phyloP scores from a whole-genome alignment of 2,888 invertebrate genomes.

The Atherix ibis region DNA sequence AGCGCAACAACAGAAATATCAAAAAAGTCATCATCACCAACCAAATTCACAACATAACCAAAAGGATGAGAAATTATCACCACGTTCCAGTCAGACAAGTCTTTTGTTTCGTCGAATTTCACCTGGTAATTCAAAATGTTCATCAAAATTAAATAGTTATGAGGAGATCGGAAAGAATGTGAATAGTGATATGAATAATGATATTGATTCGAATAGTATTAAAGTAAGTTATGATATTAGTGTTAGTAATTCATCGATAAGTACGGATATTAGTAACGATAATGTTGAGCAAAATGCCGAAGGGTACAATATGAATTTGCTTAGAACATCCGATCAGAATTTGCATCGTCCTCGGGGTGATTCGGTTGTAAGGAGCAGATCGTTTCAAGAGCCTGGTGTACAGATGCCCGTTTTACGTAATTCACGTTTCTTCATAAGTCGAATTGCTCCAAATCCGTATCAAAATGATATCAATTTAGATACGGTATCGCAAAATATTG shows the following conservation, averaged over 20 bases:
- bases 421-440: slow-evolving; percentile 10
- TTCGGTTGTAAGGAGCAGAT: slow-evolving; percentile 28
- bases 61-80: slow-evolving; percentile 1
- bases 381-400: slow-evolving; percentile 31
- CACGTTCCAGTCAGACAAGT: slow-evolving; percentile 5
- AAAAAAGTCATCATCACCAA: slow-evolving; percentile 1
- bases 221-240: slow-evolving; percentile 24
- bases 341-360: slow-evolving; percentile 6
- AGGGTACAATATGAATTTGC: not conserved
- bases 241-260: slow-evolving; percentile 30
- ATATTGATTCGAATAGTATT: slow-evolving; percentile 20
- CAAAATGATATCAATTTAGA: slow-evolving; percentile 26
- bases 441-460: slow-evolving; percentile 10
- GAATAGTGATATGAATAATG: slow-evolving; percentile 18
- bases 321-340: not conserved
- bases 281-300: not conserved
- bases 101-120: slow-evolving; percentile 5
- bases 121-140: not conserved
- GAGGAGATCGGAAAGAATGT: slow-evolving; percentile 20
- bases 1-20: slow-evolving; percentile 3
- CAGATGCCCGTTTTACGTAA: slow-evolving; percentile 17
- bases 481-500: slow-evolving; percentile 28
- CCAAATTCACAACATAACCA: slow-evolving; percentile 5
- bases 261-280: slow-evolving; percentile 9
- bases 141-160: slow-evolving; percentile 19